These are phyloP conservation scores for Apis dorsata DNA, from an alignment of 1,140 invertebrate species.

Conservation along the genomic window DNA sequence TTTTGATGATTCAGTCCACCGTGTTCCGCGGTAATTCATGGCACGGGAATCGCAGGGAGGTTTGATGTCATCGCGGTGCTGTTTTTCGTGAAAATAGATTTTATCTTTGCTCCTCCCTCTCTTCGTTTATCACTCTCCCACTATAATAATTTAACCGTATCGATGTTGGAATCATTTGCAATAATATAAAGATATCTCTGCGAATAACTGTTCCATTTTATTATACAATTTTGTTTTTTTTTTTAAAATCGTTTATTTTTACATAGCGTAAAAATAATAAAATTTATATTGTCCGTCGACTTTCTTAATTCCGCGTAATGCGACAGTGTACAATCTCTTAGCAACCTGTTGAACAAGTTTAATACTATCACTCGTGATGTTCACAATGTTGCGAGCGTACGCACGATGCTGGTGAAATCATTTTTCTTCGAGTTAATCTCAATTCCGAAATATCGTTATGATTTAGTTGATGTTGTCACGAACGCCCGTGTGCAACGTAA, in stretches of 20 bases:
- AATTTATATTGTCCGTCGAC: neutral
- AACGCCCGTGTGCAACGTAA: neutral
- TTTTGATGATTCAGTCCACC: constrained; percentile 39
- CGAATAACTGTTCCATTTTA: too few species aligned
- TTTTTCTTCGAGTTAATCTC: too few species aligned
- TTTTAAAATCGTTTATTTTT: too few species aligned
- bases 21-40: constrained; percentile 3
- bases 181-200: too few species aligned
- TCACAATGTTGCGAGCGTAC: neutral
- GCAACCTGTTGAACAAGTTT: constrained; percentile 14
- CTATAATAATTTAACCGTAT: neutral
- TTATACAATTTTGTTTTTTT: too few species aligned
- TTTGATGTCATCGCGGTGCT: neutral
- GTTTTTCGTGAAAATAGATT: constrained; percentile 4
- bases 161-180: too few species aligned
- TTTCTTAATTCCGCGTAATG: neutral
- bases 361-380: constrained; percentile 5
- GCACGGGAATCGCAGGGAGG: neutral
- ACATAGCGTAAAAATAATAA: too few species aligned
- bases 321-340: neutral
- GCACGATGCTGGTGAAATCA: neutral
- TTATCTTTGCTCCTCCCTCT: too few species aligned
- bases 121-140: neutral
- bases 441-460: too few species aligned
- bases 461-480: neutral